A percentile compares a stretch with the other conserved stretches of the same genome.
These are phyloP conservation scores for Zosterops hypoxanthus DNA, from an alignment of 2,113 vertebrate species.

Conservation along the genomic window DNA sequence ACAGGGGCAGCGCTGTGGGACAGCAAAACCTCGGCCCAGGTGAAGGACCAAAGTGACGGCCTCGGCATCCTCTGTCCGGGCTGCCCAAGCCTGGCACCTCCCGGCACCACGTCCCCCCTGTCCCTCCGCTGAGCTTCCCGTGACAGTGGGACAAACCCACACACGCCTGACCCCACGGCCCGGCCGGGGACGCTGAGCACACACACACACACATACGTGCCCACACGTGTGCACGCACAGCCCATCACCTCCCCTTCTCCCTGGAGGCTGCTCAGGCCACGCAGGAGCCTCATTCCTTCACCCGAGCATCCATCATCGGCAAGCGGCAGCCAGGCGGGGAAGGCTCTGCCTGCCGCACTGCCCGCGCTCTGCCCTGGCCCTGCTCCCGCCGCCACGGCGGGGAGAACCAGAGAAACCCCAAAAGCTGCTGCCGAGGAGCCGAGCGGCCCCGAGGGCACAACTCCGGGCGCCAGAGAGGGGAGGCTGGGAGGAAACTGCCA, in stretches of 20 bases:
- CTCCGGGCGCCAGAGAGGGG: background rate
- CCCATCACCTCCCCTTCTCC: background rate
- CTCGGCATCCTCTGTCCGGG: accelerated
- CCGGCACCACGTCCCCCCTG: accelerated
- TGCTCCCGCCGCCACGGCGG: background rate
- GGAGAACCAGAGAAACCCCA: background rate
- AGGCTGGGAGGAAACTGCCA: background rate
- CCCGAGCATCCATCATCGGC: background rate
- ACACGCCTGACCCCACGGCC: background rate
- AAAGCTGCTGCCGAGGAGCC: background rate
- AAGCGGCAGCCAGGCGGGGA: background rate
- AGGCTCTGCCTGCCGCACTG: constrained; percentile 27
- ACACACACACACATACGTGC: accelerated
- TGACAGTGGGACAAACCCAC: background rate
- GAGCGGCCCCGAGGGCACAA: background rate
- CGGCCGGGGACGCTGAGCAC: background rate
- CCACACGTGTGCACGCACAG: background rate
- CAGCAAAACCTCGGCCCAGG: background rate
- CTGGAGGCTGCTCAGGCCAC: background rate
- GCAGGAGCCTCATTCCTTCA: background rate
- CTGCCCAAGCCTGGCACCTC: background rate
- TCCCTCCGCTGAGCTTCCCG: background rate
- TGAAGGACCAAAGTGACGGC: background rate
- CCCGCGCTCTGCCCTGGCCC: background rate
- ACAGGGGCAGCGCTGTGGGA: background rate